Conservation (phyloP, 2,888 invertebrate species). For the Lasiommata megera region DNA sequence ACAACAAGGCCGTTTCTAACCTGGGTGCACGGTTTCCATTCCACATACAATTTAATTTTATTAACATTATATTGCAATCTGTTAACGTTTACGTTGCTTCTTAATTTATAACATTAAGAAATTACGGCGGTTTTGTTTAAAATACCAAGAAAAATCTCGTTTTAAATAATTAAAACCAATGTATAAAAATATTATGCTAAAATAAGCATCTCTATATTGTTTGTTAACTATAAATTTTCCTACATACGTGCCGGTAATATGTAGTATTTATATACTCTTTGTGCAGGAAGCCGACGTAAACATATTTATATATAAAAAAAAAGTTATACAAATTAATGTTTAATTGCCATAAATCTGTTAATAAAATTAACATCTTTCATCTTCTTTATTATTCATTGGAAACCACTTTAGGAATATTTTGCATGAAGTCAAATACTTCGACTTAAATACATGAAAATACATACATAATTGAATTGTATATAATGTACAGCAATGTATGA, state of each 20-base stretch:
- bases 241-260: no score
- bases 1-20: slow-evolving; percentile 17
- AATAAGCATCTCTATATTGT: no score
- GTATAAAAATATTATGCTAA: no score
- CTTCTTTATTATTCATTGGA: slow-evolving; percentile 30
- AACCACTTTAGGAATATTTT: slow-evolving; percentile 19
- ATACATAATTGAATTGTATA: background rate
- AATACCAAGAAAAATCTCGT: background rate
- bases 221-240: no score
- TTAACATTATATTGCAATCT: slow-evolving; percentile 15
- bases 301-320: background rate
- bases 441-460: background rate
- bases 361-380: slow-evolving; percentile 21
- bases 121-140: background rate
- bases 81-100: background rate
- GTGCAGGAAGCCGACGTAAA: background rate
- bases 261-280: no score
- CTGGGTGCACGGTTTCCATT: slow-evolving; percentile 23
- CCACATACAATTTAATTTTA: slow-evolving; percentile 27
- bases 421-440: background rate
- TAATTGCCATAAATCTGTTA: slow-evolving; percentile 2
- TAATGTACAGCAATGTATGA: background rate
- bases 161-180: background rate
- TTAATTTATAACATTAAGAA: no score
- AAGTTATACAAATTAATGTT: background rate